Base-by-base conservation (phyloP, 2,888 invertebrate genomes). In the Zelleria hepariella region DNA sequence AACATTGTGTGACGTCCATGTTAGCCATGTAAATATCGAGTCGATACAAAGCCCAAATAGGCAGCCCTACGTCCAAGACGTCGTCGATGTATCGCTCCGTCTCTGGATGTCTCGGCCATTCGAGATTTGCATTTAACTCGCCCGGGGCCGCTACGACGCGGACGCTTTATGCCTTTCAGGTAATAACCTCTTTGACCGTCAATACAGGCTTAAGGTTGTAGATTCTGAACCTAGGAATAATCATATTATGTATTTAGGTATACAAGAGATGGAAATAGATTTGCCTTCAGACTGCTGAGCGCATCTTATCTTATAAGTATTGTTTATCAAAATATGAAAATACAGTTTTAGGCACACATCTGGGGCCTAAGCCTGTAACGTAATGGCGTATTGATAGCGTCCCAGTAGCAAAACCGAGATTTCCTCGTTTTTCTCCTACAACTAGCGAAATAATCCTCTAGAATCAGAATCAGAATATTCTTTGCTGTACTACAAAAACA, bases 101-200 rank as follows among this genome's bases (percentile, higher is more conserved):
- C 15, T 60, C 60, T 58, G 60, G 59, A 60, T 60, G 59, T 7
- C 15, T 60, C 67, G 55, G 63, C 71, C 24, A 18, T 24, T 57
- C n/a, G 71, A 76, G 80, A 86, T 87, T 86, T 86, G 86, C 86
- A 86, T 86, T 85, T 82, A 80, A 80, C 80, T 78, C 78, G 20
- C 82, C 73, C 73, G 71, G 75, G 78, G 82, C 68, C 68, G 61
- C 69, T 67, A 65, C 64, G 60, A 55, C 32, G 65, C 62, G 64
- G 61, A 61, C 63, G 61, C 78, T 82, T 80, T 83, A 86, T 85
- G 75, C 82, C 81, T 77, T 83, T 80, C 86, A 86, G 86, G 86
- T 86, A 86, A 86, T 86, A 86, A 86, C 86, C 81, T 83, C 86
- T 84, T 85, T 42, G 32, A 42, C 81, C 77, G 79, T 80, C 81